Base-by-base conservation (phyloP, 2,113 vertebrate species). In the Sinocyclocheilus anophthalmus region DNA sequence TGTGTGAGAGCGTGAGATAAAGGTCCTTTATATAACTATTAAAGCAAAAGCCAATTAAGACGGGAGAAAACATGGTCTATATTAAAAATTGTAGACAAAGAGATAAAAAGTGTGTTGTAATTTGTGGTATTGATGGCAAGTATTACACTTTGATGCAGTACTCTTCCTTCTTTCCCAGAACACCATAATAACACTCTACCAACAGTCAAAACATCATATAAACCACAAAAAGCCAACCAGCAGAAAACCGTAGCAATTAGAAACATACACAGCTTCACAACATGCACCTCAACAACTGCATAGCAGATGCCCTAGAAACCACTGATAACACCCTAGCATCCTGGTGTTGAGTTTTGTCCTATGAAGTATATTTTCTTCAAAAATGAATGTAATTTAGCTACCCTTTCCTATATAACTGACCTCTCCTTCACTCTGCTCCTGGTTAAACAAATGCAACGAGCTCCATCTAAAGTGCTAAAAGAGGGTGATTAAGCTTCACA, bases 401-500 rank as follows among this genome's bases (percentile, higher is more conserved):
- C 8, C 16, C 18, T 72, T 33, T 26, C 24, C 16, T 26, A 5
- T 61, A 3, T 39, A 39, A 59, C 1, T 59, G 18, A 59, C 22
- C 26, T 6, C 50, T 12, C 20, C 14, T 81, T 65, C 57, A n/a
- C 78, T 63, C 12, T 42, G 55, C 57, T 10, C 5, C 77, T 63
- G 77, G 33, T 22, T 80, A 80, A 61, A 80, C 55, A 80, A 45
- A 80, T 2, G 1, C 33, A 78, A 57, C 50, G 39, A 12, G 55
- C n/a, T 78, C 2, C 5, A 0, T 78, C 5, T 61, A 14, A 61
- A 61, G 55, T 5, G 20, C 6, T 79, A n/a, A 61, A n/a, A 45
- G 55, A 4, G 18, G 24, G 53, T 57, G 76, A 77, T 77, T 55
- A 77, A 33, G 50, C 50, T 55, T 77, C 42, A 76, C n/a, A 50